phyloP scores from a whole-genome alignment of 64 coral and sea anemone species.

The Astreopora myriophthalma region DNA sequence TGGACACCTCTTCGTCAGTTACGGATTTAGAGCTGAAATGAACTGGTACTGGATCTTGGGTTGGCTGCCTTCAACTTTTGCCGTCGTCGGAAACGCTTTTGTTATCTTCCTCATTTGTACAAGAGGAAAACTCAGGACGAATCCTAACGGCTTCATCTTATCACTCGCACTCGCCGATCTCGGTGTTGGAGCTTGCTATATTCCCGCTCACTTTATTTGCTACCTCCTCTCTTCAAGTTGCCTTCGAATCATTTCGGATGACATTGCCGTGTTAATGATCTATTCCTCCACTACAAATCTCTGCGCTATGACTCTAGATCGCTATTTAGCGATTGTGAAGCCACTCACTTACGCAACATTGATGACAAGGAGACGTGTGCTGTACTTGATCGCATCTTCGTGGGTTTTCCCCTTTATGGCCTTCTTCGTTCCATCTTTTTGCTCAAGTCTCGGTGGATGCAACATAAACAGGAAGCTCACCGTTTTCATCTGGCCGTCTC shows the following conservation, averaged over 20 bases:
- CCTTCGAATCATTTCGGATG: neutral
- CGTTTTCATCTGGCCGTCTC: neutral
- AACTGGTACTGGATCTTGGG: conserved; percentile 47
- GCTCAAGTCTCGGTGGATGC: neutral
- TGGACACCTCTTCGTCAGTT: too few relatives aligned
- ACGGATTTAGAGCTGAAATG: neutral
- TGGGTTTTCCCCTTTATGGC: neutral
- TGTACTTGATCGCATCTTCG: neutral
- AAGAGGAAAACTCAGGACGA: neutral
- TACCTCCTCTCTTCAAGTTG: neutral
- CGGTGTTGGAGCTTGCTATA: conserved; percentile 3
- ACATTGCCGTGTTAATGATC: conserved; percentile 24
- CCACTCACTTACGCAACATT: conserved; percentile 2
- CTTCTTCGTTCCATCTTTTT: neutral
- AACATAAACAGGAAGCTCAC: conserved; percentile 2
- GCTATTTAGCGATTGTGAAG: conserved; percentile 20
- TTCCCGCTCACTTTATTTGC: neutral
- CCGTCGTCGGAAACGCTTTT: neutral
- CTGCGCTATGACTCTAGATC: conserved; percentile 3
- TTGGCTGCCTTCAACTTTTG: conserved; percentile 6
- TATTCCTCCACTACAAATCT: neutral
- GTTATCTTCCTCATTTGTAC: conserved; percentile 14
- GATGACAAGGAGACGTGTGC: neutral
- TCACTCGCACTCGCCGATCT: conserved; percentile 7
- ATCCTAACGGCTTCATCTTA: neutral